phyloP scores from a whole-genome alignment of 2,113 vertebrate species.

The Platycercus adscitus region DNA sequence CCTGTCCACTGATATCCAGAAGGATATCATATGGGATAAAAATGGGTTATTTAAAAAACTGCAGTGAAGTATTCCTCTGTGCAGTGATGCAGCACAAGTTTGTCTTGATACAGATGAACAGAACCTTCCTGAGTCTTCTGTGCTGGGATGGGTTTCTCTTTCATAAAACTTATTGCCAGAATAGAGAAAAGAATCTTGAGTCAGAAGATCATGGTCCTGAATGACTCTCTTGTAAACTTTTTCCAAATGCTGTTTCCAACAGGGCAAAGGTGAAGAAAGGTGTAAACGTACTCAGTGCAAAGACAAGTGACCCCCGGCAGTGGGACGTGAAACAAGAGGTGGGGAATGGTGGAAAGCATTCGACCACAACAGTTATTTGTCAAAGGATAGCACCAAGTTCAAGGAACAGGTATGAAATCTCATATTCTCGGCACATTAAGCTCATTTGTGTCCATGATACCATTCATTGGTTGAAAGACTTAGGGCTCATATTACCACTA shows the following conservation, averaged over 20 bases:
- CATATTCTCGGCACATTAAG: background rate
- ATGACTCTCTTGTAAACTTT: background rate
- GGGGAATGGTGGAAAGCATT: conserved; percentile 75
- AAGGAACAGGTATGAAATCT: conserved; percentile 71
- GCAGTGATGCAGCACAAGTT: background rate
- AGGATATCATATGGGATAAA: background rate
- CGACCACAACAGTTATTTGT: conserved; percentile 68
- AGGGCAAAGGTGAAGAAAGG: conserved; percentile 85
- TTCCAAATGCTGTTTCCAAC: background rate
- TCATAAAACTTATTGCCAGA: background rate
- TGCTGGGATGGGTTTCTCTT: background rate
- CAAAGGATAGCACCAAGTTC: conserved; percentile 66
- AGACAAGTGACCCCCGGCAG: conserved; percentile 68
- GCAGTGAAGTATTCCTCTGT: background rate
- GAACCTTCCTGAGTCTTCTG: background rate
- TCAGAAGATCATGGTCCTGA: background rate
- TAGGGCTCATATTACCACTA: background rate
- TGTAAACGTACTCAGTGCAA: conserved; percentile 71
- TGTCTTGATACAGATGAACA: background rate
- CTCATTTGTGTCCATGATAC: background rate
- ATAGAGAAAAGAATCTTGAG: background rate
- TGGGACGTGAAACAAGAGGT: conserved; percentile 78
- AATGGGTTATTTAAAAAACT: background rate
- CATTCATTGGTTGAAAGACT: background rate
- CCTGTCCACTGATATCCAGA: background rate